These are phyloP conservation scores for Chelonus insularis DNA, from an alignment of 1,140 invertebrate genomes.

Conservation along the genomic window DNA sequence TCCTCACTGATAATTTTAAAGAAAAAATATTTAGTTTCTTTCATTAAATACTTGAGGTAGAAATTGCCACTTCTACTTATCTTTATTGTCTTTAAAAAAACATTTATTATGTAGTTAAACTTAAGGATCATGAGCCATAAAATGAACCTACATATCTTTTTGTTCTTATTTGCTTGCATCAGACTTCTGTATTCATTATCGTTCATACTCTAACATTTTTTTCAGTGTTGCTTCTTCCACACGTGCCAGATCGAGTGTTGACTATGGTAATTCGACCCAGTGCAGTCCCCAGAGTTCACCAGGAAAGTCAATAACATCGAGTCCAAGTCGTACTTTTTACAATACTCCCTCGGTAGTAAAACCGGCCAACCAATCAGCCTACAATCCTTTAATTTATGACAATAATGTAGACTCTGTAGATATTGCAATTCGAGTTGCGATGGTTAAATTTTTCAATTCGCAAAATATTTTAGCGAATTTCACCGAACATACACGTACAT, in stretches of 20 bases:
- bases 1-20: no score
- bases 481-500: conserved; percentile 94
- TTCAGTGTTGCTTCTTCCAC: conserved; percentile 46
- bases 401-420: conserved; percentile 98
- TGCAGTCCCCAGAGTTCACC: conserved; percentile 45
- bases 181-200: no score
- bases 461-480: conserved; percentile 97
- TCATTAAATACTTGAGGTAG: no score
- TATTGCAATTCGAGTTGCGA: conserved; percentile 96
- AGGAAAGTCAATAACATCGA: conserved; percentile 36
- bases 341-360: conserved; percentile 32
- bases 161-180: no score
- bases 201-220: background rate
- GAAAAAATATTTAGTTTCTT: no score
- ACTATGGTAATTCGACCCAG: conserved; percentile 30
- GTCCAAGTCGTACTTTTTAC: conserved; percentile 49
- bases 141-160: no score
- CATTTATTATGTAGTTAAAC: no score
- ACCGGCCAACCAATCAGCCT: conserved; percentile 53
- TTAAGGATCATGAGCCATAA: no score
- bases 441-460: conserved; percentile 99
- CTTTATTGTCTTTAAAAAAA: no score
- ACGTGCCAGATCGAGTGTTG: conserved; percentile 47
- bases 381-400: conserved; percentile 91
- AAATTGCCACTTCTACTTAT: no score